Percentiles rank a stretch among this genome's conserved stretches.
Conservation (phyloP, 37 sponge, comb jelly and placozoan genomes). For the Haliclona indistincta region DNA sequence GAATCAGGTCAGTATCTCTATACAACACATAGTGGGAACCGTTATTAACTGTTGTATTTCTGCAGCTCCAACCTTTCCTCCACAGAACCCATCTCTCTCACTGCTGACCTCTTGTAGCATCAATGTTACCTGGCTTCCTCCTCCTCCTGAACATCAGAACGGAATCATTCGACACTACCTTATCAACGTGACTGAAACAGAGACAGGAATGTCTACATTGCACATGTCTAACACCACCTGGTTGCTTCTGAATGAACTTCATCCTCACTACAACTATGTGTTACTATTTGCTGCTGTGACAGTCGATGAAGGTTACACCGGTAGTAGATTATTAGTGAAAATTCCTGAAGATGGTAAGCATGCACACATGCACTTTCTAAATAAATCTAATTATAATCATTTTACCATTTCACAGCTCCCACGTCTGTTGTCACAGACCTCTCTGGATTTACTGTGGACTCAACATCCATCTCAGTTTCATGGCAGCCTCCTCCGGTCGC, state of each 20-base stretch:
- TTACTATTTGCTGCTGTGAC: conserved; percentile 18
- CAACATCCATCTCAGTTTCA: background rate
- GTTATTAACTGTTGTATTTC: background rate
- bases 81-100: background rate
- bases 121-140: conserved; percentile 10
- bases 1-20: background rate
- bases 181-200: conserved; percentile 21
- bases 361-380: too few species aligned
- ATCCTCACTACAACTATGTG: conserved; percentile 10
- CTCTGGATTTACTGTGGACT: background rate
- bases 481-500: conserved; percentile 10
- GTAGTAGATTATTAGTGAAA: background rate
- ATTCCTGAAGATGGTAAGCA: conserved; percentile 22
- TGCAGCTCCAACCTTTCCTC: conserved; percentile 7
- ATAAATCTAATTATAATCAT: background rate
- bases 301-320: conserved; percentile 7
- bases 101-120: background rate
- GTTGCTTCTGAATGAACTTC: background rate
- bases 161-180: conserved; percentile 19
- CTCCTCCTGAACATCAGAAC: conserved; percentile 14
- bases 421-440: background rate
- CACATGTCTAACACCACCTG: background rate
- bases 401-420: conserved; percentile 1
- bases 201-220: too few species aligned
- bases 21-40: background rate